phyloP scores from a whole-genome alignment of 2,888 invertebrate genomes.

The Drosophila lutescens region DNA sequence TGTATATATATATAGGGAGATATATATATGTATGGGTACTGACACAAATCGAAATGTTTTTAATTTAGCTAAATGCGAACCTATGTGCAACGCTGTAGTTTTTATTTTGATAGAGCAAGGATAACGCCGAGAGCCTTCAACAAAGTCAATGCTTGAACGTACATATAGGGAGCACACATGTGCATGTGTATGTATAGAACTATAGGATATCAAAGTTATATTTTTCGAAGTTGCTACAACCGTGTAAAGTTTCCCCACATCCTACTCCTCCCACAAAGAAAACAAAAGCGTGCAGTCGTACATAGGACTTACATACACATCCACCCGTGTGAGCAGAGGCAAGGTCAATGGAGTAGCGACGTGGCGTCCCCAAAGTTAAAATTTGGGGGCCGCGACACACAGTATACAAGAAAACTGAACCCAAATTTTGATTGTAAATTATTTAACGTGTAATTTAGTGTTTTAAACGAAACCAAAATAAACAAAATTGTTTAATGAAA shows the following conservation, averaged over 20 bases:
- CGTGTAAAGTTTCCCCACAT: constrained; percentile 34
- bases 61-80: constrained; percentile 20
- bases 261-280: not conserved
- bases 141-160: constrained; percentile 37
- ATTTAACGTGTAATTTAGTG: constrained; percentile 61
- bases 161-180: constrained; percentile 35
- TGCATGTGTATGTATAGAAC: constrained; percentile 56
- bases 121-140: constrained; percentile 28
- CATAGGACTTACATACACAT: constrained; percentile 21
- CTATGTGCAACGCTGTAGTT: constrained; percentile 37
- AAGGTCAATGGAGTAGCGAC: constrained; percentile 19
- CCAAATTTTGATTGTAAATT: constrained; percentile 67
- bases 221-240: constrained; percentile 51
- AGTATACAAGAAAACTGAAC: constrained; percentile 40
- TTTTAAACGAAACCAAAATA: constrained; percentile 54
- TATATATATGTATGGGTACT: constrained; percentile 7
- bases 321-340: constrained; percentile 13
- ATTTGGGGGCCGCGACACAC: constrained; percentile 2
- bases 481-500: constrained; percentile 52
- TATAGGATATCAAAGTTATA: constrained; percentile 54
- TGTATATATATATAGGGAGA: constrained; percentile 27
- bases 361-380: constrained; percentile 1
- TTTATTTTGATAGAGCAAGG: constrained; percentile 42
- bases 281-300: not conserved
- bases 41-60: constrained; percentile 33